A percentile compares a stretch with the other conserved stretches of the same genome.
Conservation (phyloP, 2,113 vertebrate genomes). For the Leptobrachium leishanense region DNA sequence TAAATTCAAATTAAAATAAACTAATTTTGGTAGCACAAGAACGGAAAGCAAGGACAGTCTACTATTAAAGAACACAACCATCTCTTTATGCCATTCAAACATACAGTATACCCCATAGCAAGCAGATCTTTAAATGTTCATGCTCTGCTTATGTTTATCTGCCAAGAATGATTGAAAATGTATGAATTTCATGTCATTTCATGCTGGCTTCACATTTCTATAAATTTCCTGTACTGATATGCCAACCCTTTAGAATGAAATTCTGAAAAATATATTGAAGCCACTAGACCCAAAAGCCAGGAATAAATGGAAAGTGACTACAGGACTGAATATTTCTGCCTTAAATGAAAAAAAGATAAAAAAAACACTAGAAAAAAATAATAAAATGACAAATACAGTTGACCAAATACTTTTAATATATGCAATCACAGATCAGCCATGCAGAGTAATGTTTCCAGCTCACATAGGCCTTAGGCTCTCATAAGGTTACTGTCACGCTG, state of each 20-base stretch:
- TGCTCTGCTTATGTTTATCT: slow-evolving; percentile 47
- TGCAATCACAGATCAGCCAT: not conserved
- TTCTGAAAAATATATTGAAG: slow-evolving; percentile 35
- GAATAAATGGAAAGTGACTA: not conserved
- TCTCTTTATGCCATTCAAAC: not conserved
- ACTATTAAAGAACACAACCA: not conserved
- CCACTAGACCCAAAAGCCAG: not conserved
- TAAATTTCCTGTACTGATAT: slow-evolving; percentile 30
- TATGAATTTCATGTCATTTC: slow-evolving; percentile 42
- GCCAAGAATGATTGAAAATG: slow-evolving; percentile 26
- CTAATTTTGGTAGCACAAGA: not conserved
- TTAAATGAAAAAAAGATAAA: not conserved
- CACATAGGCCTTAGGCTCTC: fast-evolving
- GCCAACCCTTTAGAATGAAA: slow-evolving; percentile 31
- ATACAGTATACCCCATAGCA: slow-evolving; percentile 26
- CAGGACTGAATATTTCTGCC: not conserved
- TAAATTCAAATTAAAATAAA: no score
- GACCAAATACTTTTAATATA: slow-evolving; percentile 23
- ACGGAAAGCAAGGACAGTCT: not conserved
- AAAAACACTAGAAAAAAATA: no score
- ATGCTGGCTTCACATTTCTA: slow-evolving; percentile 45
- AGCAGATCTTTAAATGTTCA: slow-evolving; percentile 50
- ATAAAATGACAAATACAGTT: not conserved
- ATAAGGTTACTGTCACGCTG: not conserved
- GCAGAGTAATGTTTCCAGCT: not conserved